Evolutionary conservation across 2,797 vertebrate species (phyloP).

Genomic region (Urophycis tenuis): DNA sequence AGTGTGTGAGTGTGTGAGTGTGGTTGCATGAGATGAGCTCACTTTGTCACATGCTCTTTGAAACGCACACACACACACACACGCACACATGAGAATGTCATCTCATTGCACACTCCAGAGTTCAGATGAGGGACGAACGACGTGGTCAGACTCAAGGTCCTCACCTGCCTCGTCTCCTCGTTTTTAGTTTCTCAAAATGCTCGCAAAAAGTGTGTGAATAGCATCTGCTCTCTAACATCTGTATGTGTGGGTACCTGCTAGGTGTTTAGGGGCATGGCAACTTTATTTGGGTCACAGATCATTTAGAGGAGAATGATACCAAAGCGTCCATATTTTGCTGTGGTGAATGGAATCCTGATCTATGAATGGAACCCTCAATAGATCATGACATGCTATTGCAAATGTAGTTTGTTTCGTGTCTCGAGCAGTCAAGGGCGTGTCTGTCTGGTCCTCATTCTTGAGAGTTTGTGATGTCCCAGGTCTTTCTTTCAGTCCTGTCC

Average conservation of each 20-base stretch:
- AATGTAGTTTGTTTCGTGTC: too few relatives aligned
- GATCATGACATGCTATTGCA: too few relatives aligned
- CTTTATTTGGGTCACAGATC: neutral
- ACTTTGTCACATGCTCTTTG: conserved; percentile 5
- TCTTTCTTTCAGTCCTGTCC: too few relatives aligned
- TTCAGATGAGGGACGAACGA: conserved; percentile 15
- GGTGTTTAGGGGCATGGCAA: conserved; percentile 14
- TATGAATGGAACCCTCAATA: too few relatives aligned
- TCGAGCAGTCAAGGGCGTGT: too few relatives aligned
- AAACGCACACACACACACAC: conserved; percentile 1
- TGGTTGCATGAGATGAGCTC: neutral
- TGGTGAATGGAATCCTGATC: too few relatives aligned
- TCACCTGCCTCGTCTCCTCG: conserved; percentile 14
- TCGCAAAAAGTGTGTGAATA: neutral
- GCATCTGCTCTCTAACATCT: neutral
- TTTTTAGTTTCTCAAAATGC: conserved; percentile 14
- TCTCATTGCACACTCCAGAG: conserved; percentile 18
- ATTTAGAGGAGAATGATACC: neutral
- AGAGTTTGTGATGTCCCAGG: too few relatives aligned
- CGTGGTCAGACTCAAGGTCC: conserved; percentile 14
- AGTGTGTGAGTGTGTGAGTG: neutral
- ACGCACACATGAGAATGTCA: conserved; percentile 19
- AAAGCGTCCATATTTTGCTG: too few relatives aligned
- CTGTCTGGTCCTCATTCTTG: too few relatives aligned
- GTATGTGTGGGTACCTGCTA: conserved; percentile 9